Base-by-base conservation (phyloP, 2,888 invertebrate species). In the Ctenicera cuprea region DNA sequence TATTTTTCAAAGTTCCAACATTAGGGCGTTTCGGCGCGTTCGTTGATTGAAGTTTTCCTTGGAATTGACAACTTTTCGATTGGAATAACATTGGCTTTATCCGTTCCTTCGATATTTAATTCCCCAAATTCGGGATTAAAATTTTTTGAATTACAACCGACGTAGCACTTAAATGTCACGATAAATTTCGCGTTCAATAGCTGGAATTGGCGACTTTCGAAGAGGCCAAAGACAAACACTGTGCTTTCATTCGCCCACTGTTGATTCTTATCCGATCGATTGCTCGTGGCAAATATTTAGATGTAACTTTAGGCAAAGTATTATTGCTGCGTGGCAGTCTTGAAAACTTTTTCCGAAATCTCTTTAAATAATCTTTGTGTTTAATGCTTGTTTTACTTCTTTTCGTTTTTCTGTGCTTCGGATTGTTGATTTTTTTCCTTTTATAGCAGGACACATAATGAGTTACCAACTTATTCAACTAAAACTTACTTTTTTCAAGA, bases 231-330 rank as follows among this genome's bases (percentile, higher is more conserved):
- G 67, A 67, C 67, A 67, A 67, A 67, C 67, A 67, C 43, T 5
- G 18, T n/a, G 52, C 66, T 41, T 54, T 54, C 22, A 54, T 38
- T 67, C 59, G 59, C 12, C 16, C 33, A 16, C 16, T 59, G 59
- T 59, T 59, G 59, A 67, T 67, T 67, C 67, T 38, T 33, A 50
- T 57, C 57, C 38, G 67, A 54, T 67, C 67, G 67, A 67, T 67
- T 67, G 54, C 54, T 67, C 33, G 67, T 43, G 45, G 59, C 67
- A 67, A 67, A 67, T 67, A 67, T 67, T 67, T 67, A 57, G 20
- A 41, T 57, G 57, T 57, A 57, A 67, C 67, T 67, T 67, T 64
- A 33, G 63, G 43, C 33, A 59, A 59, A 59, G 59, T 14, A 33
- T 59, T 59, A 59, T 59, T 59, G 20, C 59, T 20, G 18, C 37